Evolutionary conservation across 1,140 invertebrate species (phyloP), one percentile per base, ranked within the genome.

Genomic region (Pachyrhynchus sulphureomaculatus): DNA sequence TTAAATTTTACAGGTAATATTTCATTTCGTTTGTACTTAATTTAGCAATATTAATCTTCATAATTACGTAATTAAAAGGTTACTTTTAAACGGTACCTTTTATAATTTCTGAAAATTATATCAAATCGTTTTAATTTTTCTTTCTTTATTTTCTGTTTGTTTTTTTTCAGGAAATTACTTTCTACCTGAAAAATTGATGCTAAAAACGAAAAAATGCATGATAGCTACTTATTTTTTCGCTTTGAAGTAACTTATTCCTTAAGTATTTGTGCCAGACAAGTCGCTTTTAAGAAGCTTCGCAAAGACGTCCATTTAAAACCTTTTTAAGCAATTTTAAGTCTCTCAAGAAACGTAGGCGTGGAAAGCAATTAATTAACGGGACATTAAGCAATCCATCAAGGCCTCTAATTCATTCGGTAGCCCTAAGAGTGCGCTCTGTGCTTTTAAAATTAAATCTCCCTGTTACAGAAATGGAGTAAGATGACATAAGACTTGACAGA

Each of bases 371-470:
- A 67, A 67, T 67, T 67, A 67, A 64, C 55, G 58, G 52, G 62
- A 63, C 65, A 67, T 67, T 67, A 67, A 67, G 61, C 56, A 67
- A 67, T 67, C 65, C 65, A 67, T 67, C 65, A 67, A 54, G 61
- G 53, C 21, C 51, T 61, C 64, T 67, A 63, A 63, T 62, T 62
- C 60, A 54, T 44, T 56, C 49, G 45, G 49, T 59, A 62, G 52
- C 62, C 39, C 56, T 54, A 44, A 67, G 48, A 64, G 64, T 61
- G 64, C 58, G 32, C 58, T 51, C 21, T 33, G 49, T 57, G 47
- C 39, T 32, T 58, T 42, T 32, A 58, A 53, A 54, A 52, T 64
- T 64, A 60, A 67, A 60, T 64, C 61, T 61, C 41, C 52, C 45
- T 23, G 20, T 29, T 49, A 57, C 33, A 34, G 18, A 36, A 58